Evolutionary conservation across 2,888 invertebrate species (phyloP).

Genomic region (Ecdyonurus torrentis): DNA sequence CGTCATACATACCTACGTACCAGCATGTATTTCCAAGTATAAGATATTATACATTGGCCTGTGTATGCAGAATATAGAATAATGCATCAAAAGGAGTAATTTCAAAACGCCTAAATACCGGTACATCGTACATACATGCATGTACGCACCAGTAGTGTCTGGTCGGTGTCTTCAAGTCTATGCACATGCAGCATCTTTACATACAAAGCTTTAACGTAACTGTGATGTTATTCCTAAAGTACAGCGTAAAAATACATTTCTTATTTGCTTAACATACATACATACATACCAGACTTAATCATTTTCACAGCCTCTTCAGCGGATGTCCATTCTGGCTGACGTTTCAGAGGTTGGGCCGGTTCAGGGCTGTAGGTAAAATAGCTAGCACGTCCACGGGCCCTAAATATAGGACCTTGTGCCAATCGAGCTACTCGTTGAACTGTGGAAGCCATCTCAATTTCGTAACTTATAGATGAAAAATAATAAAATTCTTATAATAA

Average conservation of each 20-base stretch:
- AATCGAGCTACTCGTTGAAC: conserved; percentile 11
- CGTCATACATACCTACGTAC: too few species aligned
- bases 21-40: too few species aligned
- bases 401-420: conserved; percentile 18
- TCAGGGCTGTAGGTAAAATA: conserved; percentile 68
- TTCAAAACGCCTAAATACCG: too few species aligned
- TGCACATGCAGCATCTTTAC: background rate
- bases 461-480: too few species aligned
- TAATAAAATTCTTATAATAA: too few species aligned
- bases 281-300: conserved; percentile 59
- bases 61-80: too few species aligned
- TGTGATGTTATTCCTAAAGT: background rate
- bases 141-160: too few species aligned
- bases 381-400: conserved; percentile 28
- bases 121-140: too few species aligned
- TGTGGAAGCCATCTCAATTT: conserved; percentile 20
- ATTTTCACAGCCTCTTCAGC: conserved; percentile 63
- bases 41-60: too few species aligned
- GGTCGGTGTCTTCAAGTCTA: background rate
- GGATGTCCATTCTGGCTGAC: conserved; percentile 50
- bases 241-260: background rate
- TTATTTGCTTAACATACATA: too few species aligned
- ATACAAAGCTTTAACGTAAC: background rate
- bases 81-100: too few species aligned
- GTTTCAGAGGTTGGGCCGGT: conserved; percentile 59